A percentile compares a stretch with the other conserved stretches of the same genome.
These are phyloP conservation scores for Alethe castanea DNA, from an alignment of 2,113 vertebrate genomes.

Conservation along the genomic window DNA sequence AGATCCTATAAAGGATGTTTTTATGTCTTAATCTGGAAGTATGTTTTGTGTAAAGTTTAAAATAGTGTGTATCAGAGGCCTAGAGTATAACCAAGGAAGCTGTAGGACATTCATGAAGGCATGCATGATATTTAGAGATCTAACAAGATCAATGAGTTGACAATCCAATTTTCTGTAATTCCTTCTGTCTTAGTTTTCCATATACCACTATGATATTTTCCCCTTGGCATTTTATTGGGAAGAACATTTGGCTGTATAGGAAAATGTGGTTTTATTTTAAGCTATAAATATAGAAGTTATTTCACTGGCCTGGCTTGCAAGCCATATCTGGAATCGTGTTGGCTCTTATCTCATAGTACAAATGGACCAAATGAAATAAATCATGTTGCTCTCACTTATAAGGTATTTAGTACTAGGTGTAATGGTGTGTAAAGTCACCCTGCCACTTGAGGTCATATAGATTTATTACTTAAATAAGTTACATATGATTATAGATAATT, in stretches of 20 bases:
- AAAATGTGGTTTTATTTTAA: slow-evolving; percentile 10
- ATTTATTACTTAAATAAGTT: background rate
- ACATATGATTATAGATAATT: background rate
- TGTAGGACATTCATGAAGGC: background rate
- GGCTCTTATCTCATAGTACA: background rate
- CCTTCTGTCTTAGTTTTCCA: background rate
- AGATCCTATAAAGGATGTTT: background rate
- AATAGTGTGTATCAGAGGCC: background rate
- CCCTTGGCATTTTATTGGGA: background rate
- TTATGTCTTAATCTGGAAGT: background rate
- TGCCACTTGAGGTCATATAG: background rate
- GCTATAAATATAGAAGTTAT: background rate
- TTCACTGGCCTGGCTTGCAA: background rate
- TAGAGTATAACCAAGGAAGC: background rate
- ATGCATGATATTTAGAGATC: background rate
- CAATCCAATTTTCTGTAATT: background rate
- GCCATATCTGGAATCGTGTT: background rate
- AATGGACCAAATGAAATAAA: background rate
- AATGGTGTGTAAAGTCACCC: background rate
- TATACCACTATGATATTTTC: background rate
- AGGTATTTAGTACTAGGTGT: background rate
- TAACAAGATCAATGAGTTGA: background rate
- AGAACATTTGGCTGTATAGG: background rate
- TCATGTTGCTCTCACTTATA: background rate
- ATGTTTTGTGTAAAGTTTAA: background rate